A percentile compares a stretch with the other conserved stretches of the same genome.
Conservation (phyloP, 2,888 invertebrate species). For the Lithosia quadra region DNA sequence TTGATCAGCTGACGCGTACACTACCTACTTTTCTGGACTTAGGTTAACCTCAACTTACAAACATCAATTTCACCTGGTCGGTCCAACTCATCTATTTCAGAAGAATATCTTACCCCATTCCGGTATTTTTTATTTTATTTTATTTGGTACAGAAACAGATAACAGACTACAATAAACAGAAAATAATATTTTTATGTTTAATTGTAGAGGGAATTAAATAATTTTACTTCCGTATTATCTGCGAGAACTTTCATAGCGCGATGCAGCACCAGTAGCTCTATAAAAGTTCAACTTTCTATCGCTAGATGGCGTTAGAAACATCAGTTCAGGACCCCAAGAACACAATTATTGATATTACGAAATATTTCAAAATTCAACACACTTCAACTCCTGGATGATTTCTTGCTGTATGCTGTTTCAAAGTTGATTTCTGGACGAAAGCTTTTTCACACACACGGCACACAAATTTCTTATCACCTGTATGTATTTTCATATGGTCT, state of each 20-base stretch:
- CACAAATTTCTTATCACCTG: slow-evolving; percentile 71
- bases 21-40: too few relatives aligned
- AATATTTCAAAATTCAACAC: not conserved
- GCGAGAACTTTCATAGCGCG: not conserved
- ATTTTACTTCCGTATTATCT: too few relatives aligned
- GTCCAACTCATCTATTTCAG: too few relatives aligned
- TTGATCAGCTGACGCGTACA: too few relatives aligned
- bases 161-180: too few relatives aligned
- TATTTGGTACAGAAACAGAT: too few relatives aligned
- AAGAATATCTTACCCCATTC: too few relatives aligned
- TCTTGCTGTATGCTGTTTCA: slow-evolving; percentile 70
- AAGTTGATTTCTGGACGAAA: slow-evolving; percentile 75
- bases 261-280: not conserved
- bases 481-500: slow-evolving; percentile 57
- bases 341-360: not conserved
- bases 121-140: too few relatives aligned
- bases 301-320: not conserved
- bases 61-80: too few relatives aligned
- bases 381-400: slow-evolving; percentile 59
- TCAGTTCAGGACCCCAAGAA: not conserved
- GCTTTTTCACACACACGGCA: slow-evolving; percentile 73
- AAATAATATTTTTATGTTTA: too few relatives aligned
- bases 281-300: not conserved
- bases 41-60: too few relatives aligned
- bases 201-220: too few relatives aligned